These are phyloP conservation scores for Bombyx mandarina DNA, from an alignment of 1,140 invertebrate genomes.

Conservation along the genomic window DNA sequence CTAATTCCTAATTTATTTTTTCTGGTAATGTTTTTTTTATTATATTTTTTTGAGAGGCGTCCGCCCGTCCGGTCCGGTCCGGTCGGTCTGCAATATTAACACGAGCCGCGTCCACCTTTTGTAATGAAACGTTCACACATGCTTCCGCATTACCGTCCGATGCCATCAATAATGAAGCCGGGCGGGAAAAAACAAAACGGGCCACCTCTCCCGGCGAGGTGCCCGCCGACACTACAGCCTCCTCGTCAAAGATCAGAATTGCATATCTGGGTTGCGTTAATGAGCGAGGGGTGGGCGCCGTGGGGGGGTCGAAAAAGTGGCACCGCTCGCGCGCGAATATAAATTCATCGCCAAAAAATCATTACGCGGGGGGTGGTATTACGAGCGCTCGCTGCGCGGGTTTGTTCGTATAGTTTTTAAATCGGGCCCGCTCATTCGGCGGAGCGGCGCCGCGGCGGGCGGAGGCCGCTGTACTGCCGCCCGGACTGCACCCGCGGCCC, in stretches of 20 bases:
- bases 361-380: slow-evolving; percentile 72
- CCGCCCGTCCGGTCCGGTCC: slow-evolving; percentile 63
- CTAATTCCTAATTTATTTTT: slow-evolving; percentile 17
- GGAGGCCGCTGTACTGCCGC: slow-evolving; percentile 37
- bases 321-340: slow-evolving; percentile 71
- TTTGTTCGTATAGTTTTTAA: slow-evolving; percentile 67
- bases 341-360: slow-evolving; percentile 74
- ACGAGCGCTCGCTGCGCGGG: slow-evolving; percentile 61
- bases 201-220: slow-evolving; percentile 65
- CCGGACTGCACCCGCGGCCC: slow-evolving; percentile 13
- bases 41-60: slow-evolving; percentile 38
- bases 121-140: slow-evolving; percentile 69
- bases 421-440: slow-evolving; percentile 55
- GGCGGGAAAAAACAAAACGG: slow-evolving; percentile 69
- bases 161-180: slow-evolving; percentile 70
- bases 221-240: slow-evolving; percentile 69
- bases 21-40: slow-evolving; percentile 16
- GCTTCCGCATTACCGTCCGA: slow-evolving; percentile 68
- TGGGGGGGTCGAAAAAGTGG: slow-evolving; percentile 65
- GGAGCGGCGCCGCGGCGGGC: slow-evolving; percentile 45
- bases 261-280: slow-evolving; percentile 73
- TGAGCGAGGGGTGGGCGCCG: slow-evolving; percentile 55
- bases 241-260: slow-evolving; percentile 73
- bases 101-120: slow-evolving; percentile 66
- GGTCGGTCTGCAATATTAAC: slow-evolving; percentile 66